A percentile compares a stretch with the other conserved stretches of the same genome.
Evolutionary conservation across 2,797 vertebrate species (phyloP).

Genomic region (Tauraco hartlaubi): DNA sequence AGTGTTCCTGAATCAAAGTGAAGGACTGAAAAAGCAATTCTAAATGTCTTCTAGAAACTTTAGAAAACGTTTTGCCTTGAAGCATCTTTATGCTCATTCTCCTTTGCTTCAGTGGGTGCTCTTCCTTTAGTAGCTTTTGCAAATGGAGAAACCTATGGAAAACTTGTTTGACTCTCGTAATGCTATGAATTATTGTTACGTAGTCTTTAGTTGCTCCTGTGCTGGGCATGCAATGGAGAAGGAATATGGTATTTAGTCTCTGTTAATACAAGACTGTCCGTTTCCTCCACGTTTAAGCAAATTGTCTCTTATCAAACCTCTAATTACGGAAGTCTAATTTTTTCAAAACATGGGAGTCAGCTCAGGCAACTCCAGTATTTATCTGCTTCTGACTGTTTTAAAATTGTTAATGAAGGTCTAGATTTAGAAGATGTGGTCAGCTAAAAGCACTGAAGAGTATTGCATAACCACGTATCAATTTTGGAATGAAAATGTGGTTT

Average conservation of each 20-base stretch:
- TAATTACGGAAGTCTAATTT: not conserved
- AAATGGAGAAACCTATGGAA: not conserved
- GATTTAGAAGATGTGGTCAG: not conserved
- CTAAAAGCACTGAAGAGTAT: not conserved
- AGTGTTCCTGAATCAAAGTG: not conserved
- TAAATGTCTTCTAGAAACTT: not conserved
- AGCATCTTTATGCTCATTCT: not conserved
- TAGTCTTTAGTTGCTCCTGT: not conserved
- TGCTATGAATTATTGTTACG: rapidly evolving
- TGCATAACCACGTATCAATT: not conserved
- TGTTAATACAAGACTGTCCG: not conserved
- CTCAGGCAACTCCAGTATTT: not conserved
- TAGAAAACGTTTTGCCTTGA: not conserved
- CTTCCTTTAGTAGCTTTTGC: not conserved
- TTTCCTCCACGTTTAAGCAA: not conserved
- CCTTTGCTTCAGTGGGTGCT: not conserved
- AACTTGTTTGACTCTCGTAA: not conserved
- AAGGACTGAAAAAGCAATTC: not conserved
- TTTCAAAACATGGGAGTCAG: rapidly evolving
- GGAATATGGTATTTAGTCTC: not conserved
- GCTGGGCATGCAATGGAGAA: not conserved
- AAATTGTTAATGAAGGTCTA: not conserved
- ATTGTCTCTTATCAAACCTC: not conserved
- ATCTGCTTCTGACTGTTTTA: not conserved
- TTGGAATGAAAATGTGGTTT: not conserved